Evolutionary conservation across 2,113 vertebrate genomes (phyloP).

Genomic region (Actenoides lindsayi): DNA sequence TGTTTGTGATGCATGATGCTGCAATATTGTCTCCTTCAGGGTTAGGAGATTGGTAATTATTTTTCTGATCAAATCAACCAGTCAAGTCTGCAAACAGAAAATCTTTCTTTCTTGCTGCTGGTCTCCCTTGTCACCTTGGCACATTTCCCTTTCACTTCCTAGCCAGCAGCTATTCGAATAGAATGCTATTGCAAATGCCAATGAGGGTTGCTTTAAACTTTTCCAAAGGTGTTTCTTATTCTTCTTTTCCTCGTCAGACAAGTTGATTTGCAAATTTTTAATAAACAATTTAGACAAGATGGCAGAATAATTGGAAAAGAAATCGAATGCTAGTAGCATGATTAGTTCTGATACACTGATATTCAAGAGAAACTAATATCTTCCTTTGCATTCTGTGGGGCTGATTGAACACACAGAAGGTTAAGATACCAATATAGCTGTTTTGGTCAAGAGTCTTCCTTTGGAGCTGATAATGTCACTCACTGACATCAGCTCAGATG

Average conservation of each 20-base stretch:
- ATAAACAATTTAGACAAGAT: neutral
- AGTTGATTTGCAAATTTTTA: neutral
- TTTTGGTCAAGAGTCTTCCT: neutral
- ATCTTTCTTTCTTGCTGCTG: neutral
- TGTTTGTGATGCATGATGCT: neutral
- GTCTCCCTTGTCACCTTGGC: neutral
- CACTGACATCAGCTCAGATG: neutral
- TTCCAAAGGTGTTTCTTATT: neutral
- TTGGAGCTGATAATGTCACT: neutral
- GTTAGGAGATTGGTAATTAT: neutral
- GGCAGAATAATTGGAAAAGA: neutral
- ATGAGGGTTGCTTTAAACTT: neutral
- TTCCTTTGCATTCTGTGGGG: neutral
- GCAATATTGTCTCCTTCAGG: neutral
- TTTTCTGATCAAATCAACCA: slow-evolving; percentile 31
- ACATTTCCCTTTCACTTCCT: neutral
- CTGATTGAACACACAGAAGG: neutral
- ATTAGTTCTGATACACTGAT: neutral
- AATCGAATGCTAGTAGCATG: neutral
- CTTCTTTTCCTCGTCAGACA: slow-evolving; percentile 5
- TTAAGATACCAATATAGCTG: neutral
- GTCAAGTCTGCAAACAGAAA: neutral
- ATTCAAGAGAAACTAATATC: neutral
- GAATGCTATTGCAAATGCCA: neutral
- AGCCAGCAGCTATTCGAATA: neutral